Evolutionary conservation across 23 tunicate genomes (phyloP).

Genomic region (Styela clava): DNA sequence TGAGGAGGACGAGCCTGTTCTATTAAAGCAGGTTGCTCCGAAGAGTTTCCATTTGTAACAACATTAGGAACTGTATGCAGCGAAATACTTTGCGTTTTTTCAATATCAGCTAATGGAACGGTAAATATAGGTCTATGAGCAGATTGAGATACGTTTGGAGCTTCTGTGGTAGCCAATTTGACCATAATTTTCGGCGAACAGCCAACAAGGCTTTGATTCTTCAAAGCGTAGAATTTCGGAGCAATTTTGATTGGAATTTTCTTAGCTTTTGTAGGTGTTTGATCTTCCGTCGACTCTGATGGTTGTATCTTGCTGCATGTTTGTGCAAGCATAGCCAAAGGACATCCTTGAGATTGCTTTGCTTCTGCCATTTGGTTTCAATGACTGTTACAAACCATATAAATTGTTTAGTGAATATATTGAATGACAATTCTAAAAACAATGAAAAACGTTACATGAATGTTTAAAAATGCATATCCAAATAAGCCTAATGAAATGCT

Average conservation of each 20-base stretch:
- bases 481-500: too few relatives aligned
- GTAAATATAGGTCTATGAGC: background rate
- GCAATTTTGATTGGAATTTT: background rate
- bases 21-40: background rate
- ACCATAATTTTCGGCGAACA: background rate
- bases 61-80: background rate
- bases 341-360: slow-evolving; percentile 43
- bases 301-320: slow-evolving; percentile 58
- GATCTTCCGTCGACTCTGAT: background rate
- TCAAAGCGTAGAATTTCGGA: background rate
- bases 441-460: too few relatives aligned
- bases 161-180: background rate
- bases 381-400: background rate
- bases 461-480: too few relatives aligned
- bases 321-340: slow-evolving; percentile 73
- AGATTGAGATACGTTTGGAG: background rate
- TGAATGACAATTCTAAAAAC: too few relatives aligned
- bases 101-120: background rate
- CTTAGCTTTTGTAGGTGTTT: background rate
- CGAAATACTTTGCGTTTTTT: background rate
- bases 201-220: too few relatives aligned
- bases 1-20: background rate
- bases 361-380: background rate
- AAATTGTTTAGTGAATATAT: too few relatives aligned
- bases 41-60: background rate